Evolutionary conservation across 2,113 vertebrate genomes (phyloP).

Genomic region (Hypomesus transpacificus): DNA sequence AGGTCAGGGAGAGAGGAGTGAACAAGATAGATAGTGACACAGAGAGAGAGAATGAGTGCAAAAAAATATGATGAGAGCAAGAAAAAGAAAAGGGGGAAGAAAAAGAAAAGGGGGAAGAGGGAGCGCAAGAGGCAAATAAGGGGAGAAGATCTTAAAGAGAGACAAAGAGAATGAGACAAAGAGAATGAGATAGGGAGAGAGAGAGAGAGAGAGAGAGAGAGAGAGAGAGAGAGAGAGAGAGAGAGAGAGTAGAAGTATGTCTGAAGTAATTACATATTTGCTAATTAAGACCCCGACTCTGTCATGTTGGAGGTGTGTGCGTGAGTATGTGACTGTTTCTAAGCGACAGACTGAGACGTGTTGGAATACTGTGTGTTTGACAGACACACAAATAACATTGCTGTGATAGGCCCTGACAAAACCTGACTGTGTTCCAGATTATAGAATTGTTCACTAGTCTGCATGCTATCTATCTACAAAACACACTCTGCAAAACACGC

Average conservation of each 20-base stretch:
- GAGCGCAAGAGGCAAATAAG: background rate
- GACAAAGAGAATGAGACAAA: background rate
- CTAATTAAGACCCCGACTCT: constrained; percentile 39
- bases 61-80: background rate
- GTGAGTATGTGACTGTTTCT: constrained; percentile 12
- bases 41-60: background rate
- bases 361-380: background rate
- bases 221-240: constrained; percentile 12
- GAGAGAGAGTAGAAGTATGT: constrained; percentile 34
- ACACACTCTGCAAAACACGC: no score
- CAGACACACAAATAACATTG: no score
- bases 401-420: no score
- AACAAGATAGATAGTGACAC: background rate
- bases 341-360: no score
- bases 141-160: background rate
- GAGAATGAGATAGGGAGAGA: background rate
- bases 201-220: background rate
- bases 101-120: background rate
- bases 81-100: background rate
- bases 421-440: no score
- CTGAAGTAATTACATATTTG: constrained; percentile 51
- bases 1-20: background rate
- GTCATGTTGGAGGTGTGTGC: constrained; percentile 31
- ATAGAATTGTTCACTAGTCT: no score
- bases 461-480: no score